phyloP scores from a whole-genome alignment of 2,113 vertebrate species.

The Malurus elegans region DNA sequence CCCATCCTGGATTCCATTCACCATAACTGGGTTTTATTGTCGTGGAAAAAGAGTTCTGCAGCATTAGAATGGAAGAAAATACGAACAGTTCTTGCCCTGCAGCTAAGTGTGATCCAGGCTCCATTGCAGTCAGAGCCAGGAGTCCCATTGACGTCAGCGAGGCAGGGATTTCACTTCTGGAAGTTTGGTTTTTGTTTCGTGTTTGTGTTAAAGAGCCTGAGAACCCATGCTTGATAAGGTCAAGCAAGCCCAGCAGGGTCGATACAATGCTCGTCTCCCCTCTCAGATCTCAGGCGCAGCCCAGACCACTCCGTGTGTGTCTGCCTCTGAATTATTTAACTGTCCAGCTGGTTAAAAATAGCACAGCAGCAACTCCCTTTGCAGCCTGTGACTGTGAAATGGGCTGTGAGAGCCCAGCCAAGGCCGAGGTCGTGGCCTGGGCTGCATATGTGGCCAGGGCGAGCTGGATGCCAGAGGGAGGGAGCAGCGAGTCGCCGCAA shows the following conservation, averaged over 20 bases:
- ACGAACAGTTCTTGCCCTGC: background rate
- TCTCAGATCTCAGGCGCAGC: conserved; percentile 1
- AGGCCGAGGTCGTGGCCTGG: background rate
- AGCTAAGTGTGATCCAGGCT: background rate
- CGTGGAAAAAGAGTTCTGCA: background rate
- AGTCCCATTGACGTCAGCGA: background rate
- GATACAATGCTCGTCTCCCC: background rate
- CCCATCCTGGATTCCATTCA: background rate
- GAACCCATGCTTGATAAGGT: background rate
- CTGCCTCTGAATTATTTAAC: conserved; percentile 42
- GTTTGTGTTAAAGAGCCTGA: background rate
- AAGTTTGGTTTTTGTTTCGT: background rate
- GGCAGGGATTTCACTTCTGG: background rate
- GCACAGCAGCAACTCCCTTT: conserved; percentile 46
- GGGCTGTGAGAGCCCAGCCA: conserved; percentile 22
- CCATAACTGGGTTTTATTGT: background rate
- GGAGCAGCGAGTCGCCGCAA: background rate
- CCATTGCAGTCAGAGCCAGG: background rate
- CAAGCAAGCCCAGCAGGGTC: background rate
- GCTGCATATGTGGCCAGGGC: conserved; percentile 27
- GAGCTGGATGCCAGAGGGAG: conserved; percentile 25
- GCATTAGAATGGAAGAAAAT: background rate
- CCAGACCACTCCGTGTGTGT: background rate
- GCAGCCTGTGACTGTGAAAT: conserved; percentile 28
- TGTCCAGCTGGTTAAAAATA: conserved; percentile 61